Conservation (phyloP, 1,140 invertebrate species). For the Vanessa tameamea region DNA sequence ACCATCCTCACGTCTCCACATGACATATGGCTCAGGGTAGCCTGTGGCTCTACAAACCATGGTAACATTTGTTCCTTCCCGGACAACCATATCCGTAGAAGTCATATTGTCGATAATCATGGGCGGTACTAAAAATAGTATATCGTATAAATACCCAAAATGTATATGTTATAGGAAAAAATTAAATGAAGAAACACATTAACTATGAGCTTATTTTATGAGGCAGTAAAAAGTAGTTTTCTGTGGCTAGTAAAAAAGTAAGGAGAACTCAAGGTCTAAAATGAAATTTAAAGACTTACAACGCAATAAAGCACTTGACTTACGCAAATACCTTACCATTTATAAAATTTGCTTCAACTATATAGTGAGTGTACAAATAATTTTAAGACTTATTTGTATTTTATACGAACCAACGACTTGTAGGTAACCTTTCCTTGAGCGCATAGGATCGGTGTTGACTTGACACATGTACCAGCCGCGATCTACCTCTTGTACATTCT, state of each 20-base stretch:
- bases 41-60: constrained; percentile 93
- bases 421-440: constrained; percentile 90
- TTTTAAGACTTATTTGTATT: constrained; percentile 5
- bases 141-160: not conserved
- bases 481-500: constrained; percentile 89
- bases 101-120: constrained; percentile 92
- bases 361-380: not conserved
- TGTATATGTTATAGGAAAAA: too few species aligned
- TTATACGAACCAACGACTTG: constrained; percentile 91
- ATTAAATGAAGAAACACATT: not conserved
- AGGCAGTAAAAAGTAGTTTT: not conserved
- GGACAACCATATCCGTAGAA: constrained; percentile 93
- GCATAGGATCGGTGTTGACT: constrained; percentile 93
- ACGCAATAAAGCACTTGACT: not conserved
- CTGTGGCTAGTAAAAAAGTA: not conserved
- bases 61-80: constrained; percentile 93
- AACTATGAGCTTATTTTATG: not conserved
- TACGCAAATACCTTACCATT: constrained; percentile 6
- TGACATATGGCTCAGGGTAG: constrained; percentile 93
- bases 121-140: constrained; percentile 86
- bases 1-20: constrained; percentile 94
- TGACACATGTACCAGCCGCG: constrained; percentile 93
- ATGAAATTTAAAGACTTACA: constrained; percentile 14
- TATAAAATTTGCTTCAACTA: not conserved
- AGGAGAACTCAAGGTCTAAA: constrained; percentile 3